Evolutionary conservation across 2,888 invertebrate genomes (phyloP).

Genomic region (Morpho deidamia): DNA sequence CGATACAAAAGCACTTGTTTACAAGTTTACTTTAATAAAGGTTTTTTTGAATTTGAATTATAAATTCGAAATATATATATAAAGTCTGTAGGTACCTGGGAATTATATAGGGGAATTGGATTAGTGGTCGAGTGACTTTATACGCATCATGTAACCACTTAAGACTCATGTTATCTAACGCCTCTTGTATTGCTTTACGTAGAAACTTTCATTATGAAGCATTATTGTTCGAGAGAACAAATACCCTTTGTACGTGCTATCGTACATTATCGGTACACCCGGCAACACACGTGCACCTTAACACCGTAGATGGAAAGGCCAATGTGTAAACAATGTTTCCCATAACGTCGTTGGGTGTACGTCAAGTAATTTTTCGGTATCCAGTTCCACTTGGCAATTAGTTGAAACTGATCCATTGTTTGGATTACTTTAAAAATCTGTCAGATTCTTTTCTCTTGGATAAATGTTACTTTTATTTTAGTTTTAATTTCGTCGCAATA

Average conservation of each 20-base stretch:
- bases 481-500: too few species aligned
- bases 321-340: neutral
- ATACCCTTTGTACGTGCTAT: conserved; percentile 71
- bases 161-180: conserved; percentile 41
- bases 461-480: too few species aligned
- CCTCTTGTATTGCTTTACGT: conserved; percentile 45
- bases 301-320: neutral
- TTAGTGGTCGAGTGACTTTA: too few species aligned
- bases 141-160: neutral
- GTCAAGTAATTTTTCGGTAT: neutral
- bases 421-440: conserved; percentile 3
- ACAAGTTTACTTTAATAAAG: too few species aligned
- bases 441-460: neutral
- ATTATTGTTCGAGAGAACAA: conserved; percentile 76
- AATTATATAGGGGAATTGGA: neutral
- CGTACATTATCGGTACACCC: conserved; percentile 61
- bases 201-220: conserved; percentile 68
- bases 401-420: neutral
- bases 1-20: too few species aligned
- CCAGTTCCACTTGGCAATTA: neutral
- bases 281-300: conserved; percentile 13
- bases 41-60: too few species aligned
- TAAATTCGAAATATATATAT: neutral
- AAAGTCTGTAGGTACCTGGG: neutral
- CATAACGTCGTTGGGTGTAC: neutral